phyloP scores from a whole-genome alignment of 2,113 vertebrate genomes.

The Alexandromys fortis region DNA sequence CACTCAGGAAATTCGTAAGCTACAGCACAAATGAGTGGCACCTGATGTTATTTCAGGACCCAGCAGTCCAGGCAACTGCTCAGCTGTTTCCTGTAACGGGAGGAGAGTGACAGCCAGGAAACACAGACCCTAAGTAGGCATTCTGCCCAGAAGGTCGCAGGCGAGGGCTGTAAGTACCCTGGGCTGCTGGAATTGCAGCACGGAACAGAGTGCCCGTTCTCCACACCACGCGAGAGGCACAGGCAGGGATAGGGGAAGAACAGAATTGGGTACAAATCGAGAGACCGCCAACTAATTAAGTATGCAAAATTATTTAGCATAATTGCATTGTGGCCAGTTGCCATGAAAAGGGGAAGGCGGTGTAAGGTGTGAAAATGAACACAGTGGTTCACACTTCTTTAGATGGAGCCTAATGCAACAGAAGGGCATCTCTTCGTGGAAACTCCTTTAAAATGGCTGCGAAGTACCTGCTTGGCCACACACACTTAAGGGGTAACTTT shows the following conservation, averaged over 20 bases:
- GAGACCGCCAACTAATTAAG: background rate
- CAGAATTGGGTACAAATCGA: background rate
- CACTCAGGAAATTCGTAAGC: background rate
- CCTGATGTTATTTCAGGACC: background rate
- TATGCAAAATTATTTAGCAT: background rate
- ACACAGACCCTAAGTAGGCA: background rate
- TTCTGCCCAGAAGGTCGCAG: background rate
- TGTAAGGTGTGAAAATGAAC: background rate
- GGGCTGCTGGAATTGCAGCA: accelerated
- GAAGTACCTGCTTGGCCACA: background rate
- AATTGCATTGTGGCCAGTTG: background rate
- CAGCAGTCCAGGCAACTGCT: background rate
- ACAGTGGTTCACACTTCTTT: background rate
- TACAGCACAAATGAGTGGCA: background rate
- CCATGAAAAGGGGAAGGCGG: background rate
- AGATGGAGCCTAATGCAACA: background rate
- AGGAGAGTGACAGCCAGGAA: background rate
- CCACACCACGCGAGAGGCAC: too few species aligned
- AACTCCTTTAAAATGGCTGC: background rate
- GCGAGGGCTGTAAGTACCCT: background rate
- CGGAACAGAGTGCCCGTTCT: background rate
- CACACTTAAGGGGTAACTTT: background rate
- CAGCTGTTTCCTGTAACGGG: slow-evolving; percentile 44
- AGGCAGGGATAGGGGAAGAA: background rate
- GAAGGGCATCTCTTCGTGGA: background rate